Base-by-base conservation (phyloP, 2,113 vertebrate species). In the Sander vitreus region DNA sequence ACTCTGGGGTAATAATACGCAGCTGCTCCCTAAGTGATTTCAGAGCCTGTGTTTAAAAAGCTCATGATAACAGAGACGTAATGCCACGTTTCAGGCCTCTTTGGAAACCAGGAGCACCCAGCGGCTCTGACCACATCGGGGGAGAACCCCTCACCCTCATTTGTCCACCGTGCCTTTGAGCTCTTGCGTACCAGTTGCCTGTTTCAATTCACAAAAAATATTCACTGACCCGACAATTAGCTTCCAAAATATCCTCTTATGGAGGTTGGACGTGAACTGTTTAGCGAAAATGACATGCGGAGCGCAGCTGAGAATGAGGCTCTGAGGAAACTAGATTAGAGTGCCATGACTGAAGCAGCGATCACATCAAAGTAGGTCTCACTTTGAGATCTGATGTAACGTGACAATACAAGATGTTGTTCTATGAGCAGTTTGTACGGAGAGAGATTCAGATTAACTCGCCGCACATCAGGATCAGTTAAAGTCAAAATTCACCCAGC, bases 351-450 rank as follows among this genome's bases (percentile, higher is more conserved):
- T 78, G 72, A 90, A 93, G 83, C 80, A 60, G 80, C 18, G 16
- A 93, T 94, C 84, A 92, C 92, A 91, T 95, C 90, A 95, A 94
- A 95, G 93, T 84, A 59, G 80, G 18, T 70, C 80, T 72, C 15
- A 47, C 65, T 84, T 91, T 69, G 76, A 94, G 93, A 95, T 92
- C 69, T 93, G 87, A 95, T 94, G 51, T 73, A 92, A 89, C 85
- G 83, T 94, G 93, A 96, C 91, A 96, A 91, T 90, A 88, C 90
- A 88, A 92, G 65, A 88, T 93, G 95, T 94, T 92, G 87, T 90
- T 95, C 91, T 92, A 87, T 79, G 88, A 83, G 86, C 84, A 85
- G 79, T 91, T 87, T 78, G 84, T 64, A 84, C 43, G 48, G 73
- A 82, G 80, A 81, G 81, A 78, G 87, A 90, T 84, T 85, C 82